Evolutionary conservation across 2,888 invertebrate genomes (phyloP), one percentile per base, ranked within the genome.

Genomic region (Onthophagus sagittarius): DNA sequence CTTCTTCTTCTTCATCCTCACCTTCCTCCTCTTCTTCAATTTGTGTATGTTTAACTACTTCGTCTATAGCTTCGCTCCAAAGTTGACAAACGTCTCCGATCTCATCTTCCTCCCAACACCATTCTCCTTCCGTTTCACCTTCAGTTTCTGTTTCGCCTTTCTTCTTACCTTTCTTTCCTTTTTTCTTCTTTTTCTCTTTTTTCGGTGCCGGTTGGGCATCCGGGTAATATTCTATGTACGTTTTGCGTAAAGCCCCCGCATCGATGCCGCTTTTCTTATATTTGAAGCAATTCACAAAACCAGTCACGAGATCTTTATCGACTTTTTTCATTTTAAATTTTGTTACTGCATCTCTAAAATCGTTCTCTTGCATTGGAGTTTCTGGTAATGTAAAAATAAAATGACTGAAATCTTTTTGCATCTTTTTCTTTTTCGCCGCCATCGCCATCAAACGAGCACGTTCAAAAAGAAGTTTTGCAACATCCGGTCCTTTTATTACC

Each of bases 401-500:
- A 63, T 86, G 85, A 0, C 86, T 83, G 73, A 79, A 77, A 62
- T 77, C 78, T n/a, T 75, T 75, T 31, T 75, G 76, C 14, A 75
- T 72, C 72, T 78, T 79, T 63, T 78, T 85, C 69, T 81, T 81
- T 77, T 84, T 87, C 77, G 88, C 88, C 2, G 86, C 85, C 76
- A 82, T 86, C 5, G 87, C 85, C 64, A 88, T 83, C 74, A 83
- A 85, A 76, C 85, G 85, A 4, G 88, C 88, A 74, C 88, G 83
- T 72, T 84, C 83, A 39, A 89, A 85, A 63, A 87, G 79, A 71
- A 89, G 77, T 76, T 83, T 83, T 63, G 79, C 81, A 11, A 81
- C 76, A 78, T 89, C 83, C 0, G 89, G 88, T 0, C 86, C 88
- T 33, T 81, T 76, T 6, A 88, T 83, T 73, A 80, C 81, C 75